Evolutionary conservation across 2,888 invertebrate genomes (phyloP).

Genomic region (Acanthosepion esculentum): DNA sequence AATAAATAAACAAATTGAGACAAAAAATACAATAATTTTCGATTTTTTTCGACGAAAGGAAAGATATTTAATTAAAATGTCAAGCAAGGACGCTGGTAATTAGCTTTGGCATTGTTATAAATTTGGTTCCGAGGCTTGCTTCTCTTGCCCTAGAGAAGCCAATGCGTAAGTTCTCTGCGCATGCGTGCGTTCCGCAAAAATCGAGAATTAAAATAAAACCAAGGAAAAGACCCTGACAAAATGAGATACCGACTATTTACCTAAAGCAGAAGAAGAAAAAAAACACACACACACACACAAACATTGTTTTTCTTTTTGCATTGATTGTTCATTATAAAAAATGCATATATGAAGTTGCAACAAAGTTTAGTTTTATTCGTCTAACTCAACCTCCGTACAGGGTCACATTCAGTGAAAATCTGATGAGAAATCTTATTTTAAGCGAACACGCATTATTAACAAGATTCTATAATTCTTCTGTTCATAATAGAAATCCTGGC

Average conservation of each 20-base stretch:
- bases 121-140: slow-evolving; percentile 17
- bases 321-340: neutral
- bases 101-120: neutral
- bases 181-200: neutral
- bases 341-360: too few relatives aligned
- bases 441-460: too few relatives aligned
- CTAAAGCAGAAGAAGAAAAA: neutral
- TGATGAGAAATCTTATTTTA: too few relatives aligned
- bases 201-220: neutral
- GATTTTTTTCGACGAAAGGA: neutral
- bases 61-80: slow-evolving; percentile 33
- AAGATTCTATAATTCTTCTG: too few relatives aligned
- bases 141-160: neutral
- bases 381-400: too few relatives aligned
- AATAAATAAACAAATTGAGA: neutral
- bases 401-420: too few relatives aligned
- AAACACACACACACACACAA: neutral
- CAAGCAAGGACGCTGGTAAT: slow-evolving; percentile 13
- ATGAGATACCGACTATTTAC: neutral
- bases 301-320: neutral
- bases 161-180: neutral
- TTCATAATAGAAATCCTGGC: too few relatives aligned
- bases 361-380: too few relatives aligned
- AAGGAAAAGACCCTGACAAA: neutral
- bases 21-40: neutral